These are phyloP conservation scores for Coptodon bakossiorum DNA, from an alignment of 2,113 vertebrate genomes.

Conservation along the genomic window DNA sequence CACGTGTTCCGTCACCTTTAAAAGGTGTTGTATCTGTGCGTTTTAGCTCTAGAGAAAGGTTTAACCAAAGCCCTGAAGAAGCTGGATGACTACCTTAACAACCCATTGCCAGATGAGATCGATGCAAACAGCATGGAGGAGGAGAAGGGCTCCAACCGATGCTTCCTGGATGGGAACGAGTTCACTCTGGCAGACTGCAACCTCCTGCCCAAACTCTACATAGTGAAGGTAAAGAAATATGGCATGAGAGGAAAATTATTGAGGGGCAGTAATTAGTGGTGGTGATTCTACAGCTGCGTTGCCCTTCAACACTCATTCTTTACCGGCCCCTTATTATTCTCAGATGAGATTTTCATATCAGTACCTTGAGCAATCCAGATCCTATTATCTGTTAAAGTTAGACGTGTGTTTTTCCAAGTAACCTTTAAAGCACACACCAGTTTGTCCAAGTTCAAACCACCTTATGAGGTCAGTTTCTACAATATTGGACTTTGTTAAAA, in stretches of 20 bases:
- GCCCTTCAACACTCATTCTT: background rate
- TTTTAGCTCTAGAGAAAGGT: conserved; percentile 81
- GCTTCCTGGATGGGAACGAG: conserved; percentile 91
- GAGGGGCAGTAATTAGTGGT: background rate
- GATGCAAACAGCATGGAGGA: conserved; percentile 80
- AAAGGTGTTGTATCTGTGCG: background rate
- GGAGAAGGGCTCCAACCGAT: conserved; percentile 80
- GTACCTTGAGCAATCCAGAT: background rate
- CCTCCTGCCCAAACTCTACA: conserved; percentile 95
- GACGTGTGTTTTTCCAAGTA: background rate
- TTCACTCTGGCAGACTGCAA: conserved; percentile 96
- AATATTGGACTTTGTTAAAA: background rate
- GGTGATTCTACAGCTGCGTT: background rate
- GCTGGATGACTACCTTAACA: conserved; percentile 88
- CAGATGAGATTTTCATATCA: background rate
- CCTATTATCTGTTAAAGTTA: rapidly evolving
- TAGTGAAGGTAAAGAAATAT: conserved; percentile 84
- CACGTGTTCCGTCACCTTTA: background rate
- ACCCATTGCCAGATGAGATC: conserved; percentile 86
- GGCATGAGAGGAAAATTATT: background rate
- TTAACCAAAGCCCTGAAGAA: conserved; percentile 85
- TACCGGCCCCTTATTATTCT: background rate
- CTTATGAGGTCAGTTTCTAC: background rate
- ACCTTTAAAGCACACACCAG: background rate
- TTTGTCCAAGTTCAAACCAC: background rate